Evolutionary conservation across 1,140 invertebrate species (phyloP), one percentile per base, ranked within the genome.

Genomic region (Hestina assimilis): DNA sequence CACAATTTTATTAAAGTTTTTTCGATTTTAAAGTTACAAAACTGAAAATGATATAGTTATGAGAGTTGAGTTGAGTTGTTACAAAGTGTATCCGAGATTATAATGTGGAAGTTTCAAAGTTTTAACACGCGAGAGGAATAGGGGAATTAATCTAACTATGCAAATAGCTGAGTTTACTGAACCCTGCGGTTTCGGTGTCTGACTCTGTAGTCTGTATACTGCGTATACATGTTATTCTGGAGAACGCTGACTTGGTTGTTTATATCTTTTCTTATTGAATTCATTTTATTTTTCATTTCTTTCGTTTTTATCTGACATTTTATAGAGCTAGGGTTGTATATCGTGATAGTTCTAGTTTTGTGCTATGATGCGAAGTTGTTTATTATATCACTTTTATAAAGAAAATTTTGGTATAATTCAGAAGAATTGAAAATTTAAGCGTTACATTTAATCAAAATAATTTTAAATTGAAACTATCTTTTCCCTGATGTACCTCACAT

Each of bases 81-180:
- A 48, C 9, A 38, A 38, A 38, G 9, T 38, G 14, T 38, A 9
- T 1, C 8, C 14, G 15, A 47, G 28, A 29, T n/a, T 47, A 47
- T 47, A 35, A 43, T 15, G 17, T 33, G 26, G 28, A 53, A 43
- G 28, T 43, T 53, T 43, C 12, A 19, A 19, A 12, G 9, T 52
- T 43, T 42, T 14, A 52, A 6, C 40, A 20, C 17, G 19, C 40
- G 28, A 53, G 26, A 2, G 19, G 26, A 42, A 29, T 43, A 28
- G 8, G 40, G 15, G 35, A 57, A 57, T 57, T 48, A 48, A 48
- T 31, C 35, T 48, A 47, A 48, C 17, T 42, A 48, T 57, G 33
- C 19, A 57, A 48, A 56, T 55, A 26, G 12, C 19, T 41, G 33
- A 14, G 54, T 48, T 47, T 42, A 48, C 35, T 57, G 54, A 57